Evolutionary conservation across 2,888 invertebrate species (phyloP).

Genomic region (Pachymerium ferrugineum): DNA sequence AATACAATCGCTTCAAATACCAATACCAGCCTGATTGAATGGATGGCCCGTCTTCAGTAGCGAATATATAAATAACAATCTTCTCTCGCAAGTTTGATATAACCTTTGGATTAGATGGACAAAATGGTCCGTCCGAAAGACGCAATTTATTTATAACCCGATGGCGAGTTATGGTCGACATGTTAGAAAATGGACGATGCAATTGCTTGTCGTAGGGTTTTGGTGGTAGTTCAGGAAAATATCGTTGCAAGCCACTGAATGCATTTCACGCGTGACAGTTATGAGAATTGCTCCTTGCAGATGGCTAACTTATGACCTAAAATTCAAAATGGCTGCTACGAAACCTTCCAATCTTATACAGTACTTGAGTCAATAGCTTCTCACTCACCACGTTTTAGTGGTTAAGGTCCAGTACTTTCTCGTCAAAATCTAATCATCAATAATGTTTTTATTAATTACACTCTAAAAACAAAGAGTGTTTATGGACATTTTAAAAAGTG

Average conservation of each 20-base stretch:
- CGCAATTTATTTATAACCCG: not conserved
- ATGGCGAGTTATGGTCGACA: not conserved
- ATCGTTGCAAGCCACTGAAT: not conserved
- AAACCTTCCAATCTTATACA: too few species aligned
- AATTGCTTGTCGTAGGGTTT: not conserved
- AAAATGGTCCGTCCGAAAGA: not conserved
- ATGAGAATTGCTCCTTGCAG: not conserved
- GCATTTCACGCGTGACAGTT: not conserved
- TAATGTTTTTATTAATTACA: too few species aligned
- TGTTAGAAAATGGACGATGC: not conserved
- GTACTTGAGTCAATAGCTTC: too few species aligned
- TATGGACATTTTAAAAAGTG: too few species aligned
- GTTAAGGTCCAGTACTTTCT: too few species aligned
- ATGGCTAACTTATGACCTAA: not conserved
- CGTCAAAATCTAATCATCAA: too few species aligned
- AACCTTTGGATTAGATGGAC: not conserved
- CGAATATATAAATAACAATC: not conserved
- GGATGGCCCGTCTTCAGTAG: not conserved
- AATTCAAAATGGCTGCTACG: too few species aligned
- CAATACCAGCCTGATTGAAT: not conserved
- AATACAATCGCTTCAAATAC: constrained; percentile 4
- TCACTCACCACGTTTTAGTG: not conserved
- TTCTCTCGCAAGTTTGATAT: not conserved
- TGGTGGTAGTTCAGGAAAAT: not conserved
- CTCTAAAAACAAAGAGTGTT: too few species aligned